Conservation (phyloP, 2,888 invertebrate species). For the Ceraclea dissimilis region DNA sequence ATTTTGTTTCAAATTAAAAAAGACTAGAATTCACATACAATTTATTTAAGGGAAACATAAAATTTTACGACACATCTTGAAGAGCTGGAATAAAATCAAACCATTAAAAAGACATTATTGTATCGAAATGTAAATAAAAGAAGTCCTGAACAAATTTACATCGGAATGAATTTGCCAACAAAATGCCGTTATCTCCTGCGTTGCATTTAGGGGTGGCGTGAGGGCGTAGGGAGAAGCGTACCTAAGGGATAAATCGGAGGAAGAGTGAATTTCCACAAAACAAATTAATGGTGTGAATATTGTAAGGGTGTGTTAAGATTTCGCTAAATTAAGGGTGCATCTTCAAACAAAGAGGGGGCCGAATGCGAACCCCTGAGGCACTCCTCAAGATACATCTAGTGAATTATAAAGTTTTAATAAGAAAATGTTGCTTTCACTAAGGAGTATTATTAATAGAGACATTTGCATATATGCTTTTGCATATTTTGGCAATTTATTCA, state of each 20-base stretch:
- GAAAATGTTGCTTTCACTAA: not conserved
- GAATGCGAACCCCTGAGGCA: not conserved
- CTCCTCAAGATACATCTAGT: not conserved
- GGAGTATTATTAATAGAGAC: too few relatives aligned
- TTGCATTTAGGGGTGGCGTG: not conserved
- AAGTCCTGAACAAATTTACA: not conserved
- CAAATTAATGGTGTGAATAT: slow-evolving; percentile 6
- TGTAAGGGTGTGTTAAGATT: slow-evolving; percentile 3
- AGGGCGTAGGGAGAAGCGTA: not conserved
- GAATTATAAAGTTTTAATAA: not conserved
- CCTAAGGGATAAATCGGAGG: not conserved
- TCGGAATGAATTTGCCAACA: not conserved
- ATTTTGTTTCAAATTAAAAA: too few relatives aligned
- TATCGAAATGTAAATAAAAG: too few relatives aligned
- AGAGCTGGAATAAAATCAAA: too few relatives aligned
- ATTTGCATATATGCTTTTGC: too few relatives aligned
- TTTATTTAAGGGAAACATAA: too few relatives aligned
- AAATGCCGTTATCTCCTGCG: not conserved
- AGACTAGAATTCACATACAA: too few relatives aligned
- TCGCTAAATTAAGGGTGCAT: not conserved
- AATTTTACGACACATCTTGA: too few relatives aligned
- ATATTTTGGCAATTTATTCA: too few relatives aligned
- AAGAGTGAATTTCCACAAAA: not conserved
- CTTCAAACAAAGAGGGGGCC: not conserved
- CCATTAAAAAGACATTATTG: too few relatives aligned